phyloP scores from a whole-genome alignment of 2,113 vertebrate genomes.

The Saguinus midas region DNA sequence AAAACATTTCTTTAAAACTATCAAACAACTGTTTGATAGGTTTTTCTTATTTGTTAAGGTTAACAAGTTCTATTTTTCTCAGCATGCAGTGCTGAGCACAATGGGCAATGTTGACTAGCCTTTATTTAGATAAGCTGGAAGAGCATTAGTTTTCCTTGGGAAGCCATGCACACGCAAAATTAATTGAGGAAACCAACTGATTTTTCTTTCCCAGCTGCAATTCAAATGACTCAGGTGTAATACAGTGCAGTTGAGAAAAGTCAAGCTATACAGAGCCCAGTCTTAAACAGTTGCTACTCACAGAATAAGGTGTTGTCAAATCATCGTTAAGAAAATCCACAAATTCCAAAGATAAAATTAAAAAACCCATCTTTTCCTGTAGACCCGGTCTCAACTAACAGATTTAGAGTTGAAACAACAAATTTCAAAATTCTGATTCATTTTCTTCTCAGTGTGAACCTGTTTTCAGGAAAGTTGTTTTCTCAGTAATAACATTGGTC shows the following conservation, averaged over 20 bases:
- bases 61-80: conserved; percentile 53
- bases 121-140: conserved; percentile 54
- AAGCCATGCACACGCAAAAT: conserved; percentile 63
- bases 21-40: conserved; percentile 38
- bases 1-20: conserved; percentile 41
- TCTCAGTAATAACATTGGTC: conserved; percentile 74
- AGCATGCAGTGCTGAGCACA: background rate
- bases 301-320: background rate
- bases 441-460: conserved; percentile 70
- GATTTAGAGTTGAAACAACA: conserved; percentile 21
- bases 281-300: conserved; percentile 40
- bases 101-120: conserved; percentile 5
- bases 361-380: background rate
- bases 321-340: conserved; percentile 55
- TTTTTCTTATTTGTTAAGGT: conserved; percentile 56
- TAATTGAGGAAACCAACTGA: conserved; percentile 60
- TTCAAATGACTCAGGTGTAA: conserved; percentile 42
- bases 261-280: conserved; percentile 22
- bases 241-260: conserved; percentile 40
- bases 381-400: background rate
- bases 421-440: background rate
- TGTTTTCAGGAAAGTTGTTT: conserved; percentile 66
- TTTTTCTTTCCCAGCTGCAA: background rate
- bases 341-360: conserved; percentile 49
- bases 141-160: conserved; percentile 54